Evolutionary conservation across 1,140 invertebrate species (phyloP).

Genomic region (Streblospio benedicti): DNA sequence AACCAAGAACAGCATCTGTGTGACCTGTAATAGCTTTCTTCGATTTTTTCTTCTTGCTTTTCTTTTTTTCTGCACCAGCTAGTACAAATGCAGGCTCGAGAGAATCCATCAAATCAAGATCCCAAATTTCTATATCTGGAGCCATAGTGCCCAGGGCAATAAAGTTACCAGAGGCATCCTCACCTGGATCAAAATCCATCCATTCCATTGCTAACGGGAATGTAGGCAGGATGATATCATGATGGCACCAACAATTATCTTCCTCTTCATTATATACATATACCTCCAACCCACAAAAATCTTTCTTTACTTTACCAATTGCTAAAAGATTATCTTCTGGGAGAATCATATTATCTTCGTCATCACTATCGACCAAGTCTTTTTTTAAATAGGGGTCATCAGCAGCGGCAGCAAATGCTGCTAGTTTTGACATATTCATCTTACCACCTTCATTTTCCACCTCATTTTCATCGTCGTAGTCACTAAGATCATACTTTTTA

Average conservation of each 20-base stretch:
- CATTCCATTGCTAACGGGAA: slow-evolving; percentile 87
- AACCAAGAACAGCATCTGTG: slow-evolving; percentile 78
- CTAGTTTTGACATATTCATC: slow-evolving; percentile 45
- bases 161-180: slow-evolving; percentile 66
- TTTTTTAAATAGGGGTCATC: slow-evolving; percentile 55
- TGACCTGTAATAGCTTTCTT: slow-evolving; percentile 55
- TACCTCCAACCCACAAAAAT: slow-evolving; percentile 76
- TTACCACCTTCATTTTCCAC: slow-evolving; percentile 24
- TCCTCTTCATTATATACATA: slow-evolving; percentile 86
- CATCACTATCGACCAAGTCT: slow-evolving; percentile 69
- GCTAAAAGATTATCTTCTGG: slow-evolving; percentile 83
- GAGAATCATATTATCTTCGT: slow-evolving; percentile 74
- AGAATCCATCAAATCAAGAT: slow-evolving; percentile 82
- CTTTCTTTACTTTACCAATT: slow-evolving; percentile 75
- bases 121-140: slow-evolving; percentile 86
- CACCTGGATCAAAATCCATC: slow-evolving; percentile 69
- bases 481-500: slow-evolving; percentile 51
- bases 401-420: slow-evolving; percentile 49
- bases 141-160: slow-evolving; percentile 86
- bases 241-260: slow-evolving; percentile 82
- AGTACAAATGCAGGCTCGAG: slow-evolving; percentile 76
- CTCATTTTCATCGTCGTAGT: slow-evolving; percentile 24
- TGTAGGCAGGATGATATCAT: slow-evolving; percentile 77
- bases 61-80: slow-evolving; percentile 59
- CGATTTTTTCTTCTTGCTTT: slow-evolving; percentile 58